Percentiles rank a stretch among this genome's conserved stretches.
phyloP scores from a whole-genome alignment of 2,888 invertebrate species.

The Tenthredo livida region DNA sequence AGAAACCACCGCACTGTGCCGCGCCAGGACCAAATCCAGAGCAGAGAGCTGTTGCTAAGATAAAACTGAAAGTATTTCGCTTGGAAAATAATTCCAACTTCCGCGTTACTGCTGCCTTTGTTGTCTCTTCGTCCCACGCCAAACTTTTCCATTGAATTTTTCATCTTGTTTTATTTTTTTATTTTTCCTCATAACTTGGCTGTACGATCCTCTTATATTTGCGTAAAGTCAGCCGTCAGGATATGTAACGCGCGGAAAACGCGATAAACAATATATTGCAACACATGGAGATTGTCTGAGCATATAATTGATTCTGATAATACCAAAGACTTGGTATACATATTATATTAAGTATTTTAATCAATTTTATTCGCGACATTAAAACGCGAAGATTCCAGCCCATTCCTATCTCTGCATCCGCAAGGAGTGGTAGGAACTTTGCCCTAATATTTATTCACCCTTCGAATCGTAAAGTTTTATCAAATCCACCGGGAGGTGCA shows the following conservation, averaged over 20 bases:
- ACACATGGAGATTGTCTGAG: neutral
- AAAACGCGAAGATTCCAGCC: neutral
- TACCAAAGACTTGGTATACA: neutral
- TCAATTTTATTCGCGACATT: conserved; percentile 26
- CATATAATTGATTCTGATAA: neutral
- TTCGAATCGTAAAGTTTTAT: conserved; percentile 38
- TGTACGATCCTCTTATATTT: neutral
- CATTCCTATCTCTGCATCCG: neutral
- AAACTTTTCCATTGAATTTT: neutral
- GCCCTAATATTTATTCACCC: conserved; percentile 43
- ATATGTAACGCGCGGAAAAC: neutral
- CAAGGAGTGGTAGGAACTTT: neutral
- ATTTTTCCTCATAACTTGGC: neutral
- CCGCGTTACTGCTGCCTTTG: conserved; percentile 33
- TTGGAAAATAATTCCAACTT: conserved; percentile 48
- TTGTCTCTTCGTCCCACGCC: conserved; percentile 29
- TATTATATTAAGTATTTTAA: conserved; percentile 4
- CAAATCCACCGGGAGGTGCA: conserved; percentile 5
- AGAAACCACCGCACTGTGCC: neutral
- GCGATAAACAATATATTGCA: neutral
- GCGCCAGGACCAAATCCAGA: neutral
- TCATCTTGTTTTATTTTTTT: neutral
- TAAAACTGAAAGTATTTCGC: conserved; percentile 50
- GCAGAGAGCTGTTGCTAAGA: neutral
- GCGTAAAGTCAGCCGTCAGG: neutral